phyloP scores from a whole-genome alignment of 1,140 invertebrate species.

The Drosophila elegans region DNA sequence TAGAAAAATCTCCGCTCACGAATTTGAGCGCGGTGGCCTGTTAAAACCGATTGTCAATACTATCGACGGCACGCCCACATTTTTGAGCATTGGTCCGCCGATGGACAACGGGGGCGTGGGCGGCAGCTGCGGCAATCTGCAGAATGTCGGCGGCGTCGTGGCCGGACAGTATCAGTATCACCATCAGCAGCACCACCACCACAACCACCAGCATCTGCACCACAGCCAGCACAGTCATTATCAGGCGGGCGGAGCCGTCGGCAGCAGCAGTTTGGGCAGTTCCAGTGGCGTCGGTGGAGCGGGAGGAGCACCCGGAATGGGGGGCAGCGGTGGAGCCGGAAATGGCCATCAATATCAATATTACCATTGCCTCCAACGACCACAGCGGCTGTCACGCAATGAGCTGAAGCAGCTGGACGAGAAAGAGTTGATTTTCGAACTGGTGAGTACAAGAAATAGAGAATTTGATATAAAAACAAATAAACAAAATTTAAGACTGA shows the following conservation, averaged over 20 bases:
- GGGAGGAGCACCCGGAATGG: not conserved
- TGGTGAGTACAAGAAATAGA: slow-evolving; percentile 86
- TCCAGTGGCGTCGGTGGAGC: slow-evolving; percentile 8
- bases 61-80: slow-evolving; percentile 95
- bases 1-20: slow-evolving; percentile 97
- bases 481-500: too few species aligned
- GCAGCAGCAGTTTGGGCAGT: slow-evolving; percentile 52
- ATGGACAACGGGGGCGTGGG: slow-evolving; percentile 71
- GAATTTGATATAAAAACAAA: too few species aligned
- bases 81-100: slow-evolving; percentile 88
- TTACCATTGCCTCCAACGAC: slow-evolving; percentile 84
- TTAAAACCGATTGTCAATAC: slow-evolving; percentile 96
- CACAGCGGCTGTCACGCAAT: slow-evolving; percentile 90
- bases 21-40: slow-evolving; percentile 96
- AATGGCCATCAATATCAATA: slow-evolving; percentile 61
- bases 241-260: slow-evolving; percentile 65
- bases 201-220: slow-evolving; percentile 46
- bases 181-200: slow-evolving; percentile 49
- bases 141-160: slow-evolving; percentile 57
- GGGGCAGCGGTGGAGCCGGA: slow-evolving; percentile 9
- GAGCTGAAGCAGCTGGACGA: slow-evolving; percentile 95
- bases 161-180: slow-evolving; percentile 67
- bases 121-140: slow-evolving; percentile 64
- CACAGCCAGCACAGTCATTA: slow-evolving; percentile 66
- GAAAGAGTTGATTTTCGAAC: slow-evolving; percentile 97